phyloP scores from a whole-genome alignment of 2,797 vertebrate genomes.

The Pitangus sulphuratus region DNA sequence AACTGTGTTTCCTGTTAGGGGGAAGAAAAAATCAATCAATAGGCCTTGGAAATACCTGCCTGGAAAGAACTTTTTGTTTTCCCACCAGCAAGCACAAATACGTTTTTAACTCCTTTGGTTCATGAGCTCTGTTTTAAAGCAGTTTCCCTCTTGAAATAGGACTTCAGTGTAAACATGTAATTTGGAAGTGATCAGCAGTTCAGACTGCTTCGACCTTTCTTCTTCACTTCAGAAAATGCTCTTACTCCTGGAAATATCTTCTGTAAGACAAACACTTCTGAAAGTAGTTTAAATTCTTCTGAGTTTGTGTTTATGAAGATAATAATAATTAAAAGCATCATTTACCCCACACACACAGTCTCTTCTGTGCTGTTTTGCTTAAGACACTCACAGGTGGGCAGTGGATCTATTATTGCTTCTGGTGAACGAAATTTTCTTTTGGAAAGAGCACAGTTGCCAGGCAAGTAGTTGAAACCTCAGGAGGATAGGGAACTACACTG shows the following conservation, averaged over 20 bases:
- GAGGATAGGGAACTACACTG: background rate
- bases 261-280: background rate
- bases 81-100: background rate
- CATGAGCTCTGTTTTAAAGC: constrained; percentile 1
- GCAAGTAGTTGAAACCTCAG: background rate
- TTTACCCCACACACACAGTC: background rate
- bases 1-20: constrained; percentile 69
- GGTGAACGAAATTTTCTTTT: background rate
- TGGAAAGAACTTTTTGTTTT: constrained; percentile 33
- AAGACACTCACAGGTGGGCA: background rate
- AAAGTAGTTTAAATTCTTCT: background rate
- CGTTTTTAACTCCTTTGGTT: constrained; percentile 28
- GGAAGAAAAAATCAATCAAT: constrained; percentile 39
- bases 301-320: background rate
- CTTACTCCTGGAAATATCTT: background rate
- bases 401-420: background rate
- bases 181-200: background rate
- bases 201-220: background rate
- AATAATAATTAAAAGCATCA: background rate
- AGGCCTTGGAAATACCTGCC: constrained; percentile 60
- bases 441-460: background rate
- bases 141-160: background rate
- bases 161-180: background rate
- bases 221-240: background rate
- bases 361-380: background rate